Percentiles rank a stretch among this genome's conserved stretches.
phyloP scores from a whole-genome alignment of 2,888 invertebrate species.

The Helobdella robusta region DNA sequence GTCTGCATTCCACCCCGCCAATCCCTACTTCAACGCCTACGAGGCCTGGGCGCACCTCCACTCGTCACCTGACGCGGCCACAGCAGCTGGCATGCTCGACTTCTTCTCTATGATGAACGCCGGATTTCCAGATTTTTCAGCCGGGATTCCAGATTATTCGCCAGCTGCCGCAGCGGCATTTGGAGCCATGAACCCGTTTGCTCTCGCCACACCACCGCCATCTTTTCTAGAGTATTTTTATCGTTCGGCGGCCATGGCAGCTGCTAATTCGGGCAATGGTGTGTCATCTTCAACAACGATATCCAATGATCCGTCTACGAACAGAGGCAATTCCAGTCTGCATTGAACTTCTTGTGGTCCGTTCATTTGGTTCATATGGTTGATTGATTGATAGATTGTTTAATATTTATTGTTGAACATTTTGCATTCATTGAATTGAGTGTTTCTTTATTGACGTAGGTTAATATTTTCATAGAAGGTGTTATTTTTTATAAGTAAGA shows the following conservation, averaged over 20 bases:
- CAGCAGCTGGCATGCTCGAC: slow-evolving; percentile 22
- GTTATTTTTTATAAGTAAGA: too few species aligned
- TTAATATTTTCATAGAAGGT: too few species aligned
- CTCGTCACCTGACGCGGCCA: slow-evolving; percentile 20
- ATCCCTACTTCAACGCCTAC: slow-evolving; percentile 23
- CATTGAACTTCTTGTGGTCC: too few species aligned
- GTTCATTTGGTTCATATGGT: too few species aligned
- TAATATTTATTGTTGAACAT: too few species aligned
- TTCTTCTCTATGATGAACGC: slow-evolving; percentile 21
- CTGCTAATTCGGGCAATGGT: neutral
- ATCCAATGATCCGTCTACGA: too few species aligned
- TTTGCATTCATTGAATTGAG: too few species aligned
- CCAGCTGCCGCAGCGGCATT: slow-evolving; percentile 23
- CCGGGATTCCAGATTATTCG: slow-evolving; percentile 18
- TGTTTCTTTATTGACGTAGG: too few species aligned
- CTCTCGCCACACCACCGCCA: neutral
- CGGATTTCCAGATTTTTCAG: slow-evolving; percentile 8
- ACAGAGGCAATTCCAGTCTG: too few species aligned
- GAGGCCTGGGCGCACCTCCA: slow-evolving; percentile 18
- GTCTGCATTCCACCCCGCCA: slow-evolving; percentile 13
- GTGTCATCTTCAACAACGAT: neutral
- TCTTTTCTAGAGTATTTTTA: slow-evolving; percentile 20
- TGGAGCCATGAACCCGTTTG: slow-evolving; percentile 22
- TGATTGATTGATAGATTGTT: too few species aligned
- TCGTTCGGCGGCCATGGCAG: slow-evolving; percentile 11